phyloP scores from a whole-genome alignment of 1,140 invertebrate genomes.

The Papilio polytes region DNA sequence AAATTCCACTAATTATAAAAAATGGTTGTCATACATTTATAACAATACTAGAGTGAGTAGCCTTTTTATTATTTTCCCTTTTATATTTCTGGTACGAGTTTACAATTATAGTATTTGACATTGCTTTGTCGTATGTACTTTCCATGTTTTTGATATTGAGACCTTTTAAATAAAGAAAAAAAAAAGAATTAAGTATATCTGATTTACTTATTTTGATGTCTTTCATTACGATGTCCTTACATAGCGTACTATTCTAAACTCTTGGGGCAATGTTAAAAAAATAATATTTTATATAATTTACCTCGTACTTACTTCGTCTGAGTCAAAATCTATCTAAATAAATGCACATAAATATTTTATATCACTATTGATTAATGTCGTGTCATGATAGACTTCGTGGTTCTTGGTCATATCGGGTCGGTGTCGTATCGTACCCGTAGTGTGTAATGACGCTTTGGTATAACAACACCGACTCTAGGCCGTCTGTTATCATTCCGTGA shows the following conservation, averaged over 20 bases:
- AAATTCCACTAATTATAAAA: not conserved
- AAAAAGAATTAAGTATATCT: too few relatives aligned
- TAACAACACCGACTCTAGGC: slow-evolving; percentile 52
- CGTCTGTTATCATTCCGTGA: slow-evolving; percentile 63
- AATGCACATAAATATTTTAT: not conserved
- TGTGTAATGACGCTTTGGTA: slow-evolving; percentile 45
- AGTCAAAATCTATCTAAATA: not conserved
- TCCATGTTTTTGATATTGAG: not conserved
- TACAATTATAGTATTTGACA: not conserved
- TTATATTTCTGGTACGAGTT: not conserved
- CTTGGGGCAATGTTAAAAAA: not conserved
- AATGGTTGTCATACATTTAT: not conserved
- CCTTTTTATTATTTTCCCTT: not conserved
- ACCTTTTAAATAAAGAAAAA: not conserved
- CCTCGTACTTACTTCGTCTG: not conserved
- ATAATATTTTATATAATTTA: not conserved
- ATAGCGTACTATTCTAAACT: not conserved
- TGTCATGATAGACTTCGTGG: not conserved
- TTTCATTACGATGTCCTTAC: not conserved
- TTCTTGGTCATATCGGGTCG: not conserved
- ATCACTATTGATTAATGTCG: not conserved
- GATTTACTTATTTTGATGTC: not conserved
- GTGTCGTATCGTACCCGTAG: slow-evolving; percentile 20
- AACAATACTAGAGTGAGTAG: not conserved
- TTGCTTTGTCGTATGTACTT: slow-evolving; percentile 14